phyloP scores from a whole-genome alignment of 2,888 invertebrate genomes.

The Coecobrya sp. region DNA sequence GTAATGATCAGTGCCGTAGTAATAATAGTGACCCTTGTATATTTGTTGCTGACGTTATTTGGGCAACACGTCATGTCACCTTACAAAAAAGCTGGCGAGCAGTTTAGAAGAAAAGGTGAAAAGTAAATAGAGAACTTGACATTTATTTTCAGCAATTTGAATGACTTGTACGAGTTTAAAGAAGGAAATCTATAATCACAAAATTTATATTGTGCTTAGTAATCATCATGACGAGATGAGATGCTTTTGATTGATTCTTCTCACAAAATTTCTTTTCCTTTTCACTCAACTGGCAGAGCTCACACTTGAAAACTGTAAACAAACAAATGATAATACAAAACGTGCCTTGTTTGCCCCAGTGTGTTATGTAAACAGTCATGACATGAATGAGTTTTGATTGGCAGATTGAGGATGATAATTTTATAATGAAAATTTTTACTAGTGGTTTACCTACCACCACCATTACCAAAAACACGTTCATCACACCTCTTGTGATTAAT shows the following conservation, averaged over 20 bases:
- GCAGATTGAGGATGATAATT: constrained; percentile 72
- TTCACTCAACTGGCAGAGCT: not conserved
- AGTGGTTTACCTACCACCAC: constrained; percentile 53
- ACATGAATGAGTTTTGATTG: constrained; percentile 57
- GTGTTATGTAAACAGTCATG: constrained; percentile 57
- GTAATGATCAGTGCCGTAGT: no score
- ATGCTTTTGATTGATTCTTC: constrained; percentile 37
- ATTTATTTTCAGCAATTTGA: not conserved
- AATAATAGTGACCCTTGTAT: not conserved
- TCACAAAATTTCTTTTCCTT: not conserved
- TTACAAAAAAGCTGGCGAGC: not conserved
- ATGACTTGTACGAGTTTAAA: not conserved
- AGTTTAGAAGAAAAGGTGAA: not conserved
- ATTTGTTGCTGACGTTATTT: not conserved
- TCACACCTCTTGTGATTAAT: constrained; percentile 47
- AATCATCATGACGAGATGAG: constrained; percentile 18
- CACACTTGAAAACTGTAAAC: constrained; percentile 4
- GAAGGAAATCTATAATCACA: not conserved
- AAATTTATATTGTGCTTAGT: not conserved
- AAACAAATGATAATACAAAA: constrained; percentile 35
- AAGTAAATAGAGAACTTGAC: constrained; percentile 3
- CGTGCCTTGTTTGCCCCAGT: constrained; percentile 29
- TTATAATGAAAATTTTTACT: constrained; percentile 20
- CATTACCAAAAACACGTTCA: not conserved
- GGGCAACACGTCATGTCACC: not conserved